These are phyloP conservation scores for Clarias magur DNA, from an alignment of 2,113 vertebrate genomes.

Conservation along the genomic window DNA sequence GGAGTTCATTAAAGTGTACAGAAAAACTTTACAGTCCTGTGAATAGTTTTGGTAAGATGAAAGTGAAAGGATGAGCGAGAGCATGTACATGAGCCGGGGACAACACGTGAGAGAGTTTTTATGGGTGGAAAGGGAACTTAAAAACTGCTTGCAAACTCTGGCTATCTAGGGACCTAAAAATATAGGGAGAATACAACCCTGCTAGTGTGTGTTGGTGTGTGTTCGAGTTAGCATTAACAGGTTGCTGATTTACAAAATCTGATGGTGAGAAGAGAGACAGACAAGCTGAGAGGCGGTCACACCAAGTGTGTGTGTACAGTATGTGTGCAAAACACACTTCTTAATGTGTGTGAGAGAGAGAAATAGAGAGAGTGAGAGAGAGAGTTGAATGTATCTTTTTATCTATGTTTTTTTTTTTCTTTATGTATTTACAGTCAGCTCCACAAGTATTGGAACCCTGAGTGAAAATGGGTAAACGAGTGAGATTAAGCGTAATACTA, in stretches of 20 bases:
- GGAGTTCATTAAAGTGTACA: not conserved
- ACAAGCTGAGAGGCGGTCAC: not conserved
- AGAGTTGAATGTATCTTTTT: not conserved
- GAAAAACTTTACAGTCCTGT: not conserved
- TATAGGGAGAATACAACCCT: not conserved
- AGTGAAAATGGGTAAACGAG: not conserved
- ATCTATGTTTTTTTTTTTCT: not conserved
- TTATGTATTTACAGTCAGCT: not conserved
- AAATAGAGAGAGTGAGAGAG: not conserved
- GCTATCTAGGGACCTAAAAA: not conserved
- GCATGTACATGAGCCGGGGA: not conserved
- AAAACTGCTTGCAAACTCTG: not conserved
- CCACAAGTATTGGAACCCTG: not conserved
- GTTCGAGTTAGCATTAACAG: not conserved
- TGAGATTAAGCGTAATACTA: not conserved
- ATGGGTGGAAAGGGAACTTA: not conserved
- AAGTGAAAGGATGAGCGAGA: not conserved
- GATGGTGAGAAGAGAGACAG: not conserved
- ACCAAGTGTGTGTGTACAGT: not conserved
- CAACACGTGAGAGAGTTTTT: not conserved
- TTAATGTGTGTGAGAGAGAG: not conserved
- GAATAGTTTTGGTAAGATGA: not conserved
- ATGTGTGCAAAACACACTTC: not conserved
- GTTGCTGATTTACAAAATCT: not conserved
- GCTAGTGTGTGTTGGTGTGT: not conserved